Evolutionary conservation across 30 jellyfish, hydroid and myxozoan genomes (phyloP).

Genomic region (Aurelia sp.): DNA sequence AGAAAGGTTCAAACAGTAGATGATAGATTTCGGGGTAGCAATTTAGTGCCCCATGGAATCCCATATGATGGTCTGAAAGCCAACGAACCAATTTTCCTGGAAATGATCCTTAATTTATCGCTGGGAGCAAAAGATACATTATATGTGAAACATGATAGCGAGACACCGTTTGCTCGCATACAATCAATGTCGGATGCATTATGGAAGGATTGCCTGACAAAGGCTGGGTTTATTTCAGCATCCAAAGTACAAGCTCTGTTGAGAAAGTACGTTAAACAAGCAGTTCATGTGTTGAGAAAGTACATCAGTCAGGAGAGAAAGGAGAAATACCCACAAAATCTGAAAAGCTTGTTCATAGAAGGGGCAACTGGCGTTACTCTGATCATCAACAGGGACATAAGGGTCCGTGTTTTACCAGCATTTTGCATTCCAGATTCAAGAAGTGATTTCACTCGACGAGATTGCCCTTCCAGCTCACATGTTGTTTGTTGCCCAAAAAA

Average conservation of each 20-base stretch:
- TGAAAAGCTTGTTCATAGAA: slow-evolving; percentile 67
- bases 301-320: slow-evolving; percentile 69
- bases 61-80: slow-evolving; percentile 81
- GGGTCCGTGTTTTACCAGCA: slow-evolving; percentile 79
- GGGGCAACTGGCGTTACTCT: slow-evolving; percentile 59
- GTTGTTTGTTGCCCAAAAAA: slow-evolving; percentile 68
- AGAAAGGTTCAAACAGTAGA: slow-evolving; percentile 87
- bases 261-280: slow-evolving; percentile 77
- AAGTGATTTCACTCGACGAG: slow-evolving; percentile 62
- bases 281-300: slow-evolving; percentile 83
- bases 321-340: slow-evolving; percentile 71
- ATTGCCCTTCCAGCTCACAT: slow-evolving; percentile 86
- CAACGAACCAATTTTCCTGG: slow-evolving; percentile 71
- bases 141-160: slow-evolving; percentile 42
- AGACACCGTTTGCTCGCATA: slow-evolving; percentile 55
- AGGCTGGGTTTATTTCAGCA: slow-evolving; percentile 65
- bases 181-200: slow-evolving; percentile 64
- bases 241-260: slow-evolving; percentile 50
- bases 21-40: slow-evolving; percentile 80
- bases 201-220: slow-evolving; percentile 82
- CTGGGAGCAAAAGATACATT: slow-evolving; percentile 68
- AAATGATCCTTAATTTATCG: slow-evolving; percentile 73
- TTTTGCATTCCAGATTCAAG: slow-evolving; percentile 82
- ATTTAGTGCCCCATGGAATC: slow-evolving; percentile 81
- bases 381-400: slow-evolving; percentile 60